Percentiles rank a stretch among this genome's conserved stretches.
phyloP scores from a whole-genome alignment of 1,140 invertebrate species.

The Caerostris darwini region DNA sequence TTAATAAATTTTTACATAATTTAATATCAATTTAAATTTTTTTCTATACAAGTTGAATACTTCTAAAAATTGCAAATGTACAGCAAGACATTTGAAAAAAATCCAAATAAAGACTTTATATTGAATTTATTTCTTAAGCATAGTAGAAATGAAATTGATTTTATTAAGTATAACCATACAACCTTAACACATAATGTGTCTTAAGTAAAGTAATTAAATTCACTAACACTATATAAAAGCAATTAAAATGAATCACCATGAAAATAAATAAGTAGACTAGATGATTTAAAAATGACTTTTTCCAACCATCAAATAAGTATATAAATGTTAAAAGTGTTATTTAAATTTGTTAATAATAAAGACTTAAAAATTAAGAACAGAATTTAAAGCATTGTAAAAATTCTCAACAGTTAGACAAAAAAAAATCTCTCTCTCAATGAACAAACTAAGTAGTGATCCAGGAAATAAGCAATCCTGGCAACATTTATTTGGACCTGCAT shows the following conservation, averaged over 20 bases:
- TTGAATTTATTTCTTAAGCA: no score
- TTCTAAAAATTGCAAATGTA: no score
- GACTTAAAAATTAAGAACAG: constrained; percentile 4
- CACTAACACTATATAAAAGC: neutral
- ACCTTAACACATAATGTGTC: no score
- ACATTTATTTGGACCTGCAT: neutral
- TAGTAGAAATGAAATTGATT: no score
- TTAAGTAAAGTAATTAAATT: no score
- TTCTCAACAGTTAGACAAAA: neutral
- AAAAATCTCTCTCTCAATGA: neutral
- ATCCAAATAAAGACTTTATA: no score
- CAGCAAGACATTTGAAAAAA: no score
- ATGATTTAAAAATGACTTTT: neutral
- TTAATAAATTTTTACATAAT: no score
- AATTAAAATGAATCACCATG: constrained; percentile 22
- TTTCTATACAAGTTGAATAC: no score
- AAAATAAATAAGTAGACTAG: constrained; percentile 28
- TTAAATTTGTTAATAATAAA: neutral
- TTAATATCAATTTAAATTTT: no score
- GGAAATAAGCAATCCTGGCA: neutral
- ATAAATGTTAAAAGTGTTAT: neutral
- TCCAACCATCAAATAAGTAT: no score
- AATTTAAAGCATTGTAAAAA: neutral
- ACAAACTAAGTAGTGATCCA: neutral
- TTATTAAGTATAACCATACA: no score